Evolutionary conservation across 1,140 invertebrate genomes (phyloP), one percentile per base, ranked within the genome.

Genomic region (Drosophila nannoptera): DNA sequence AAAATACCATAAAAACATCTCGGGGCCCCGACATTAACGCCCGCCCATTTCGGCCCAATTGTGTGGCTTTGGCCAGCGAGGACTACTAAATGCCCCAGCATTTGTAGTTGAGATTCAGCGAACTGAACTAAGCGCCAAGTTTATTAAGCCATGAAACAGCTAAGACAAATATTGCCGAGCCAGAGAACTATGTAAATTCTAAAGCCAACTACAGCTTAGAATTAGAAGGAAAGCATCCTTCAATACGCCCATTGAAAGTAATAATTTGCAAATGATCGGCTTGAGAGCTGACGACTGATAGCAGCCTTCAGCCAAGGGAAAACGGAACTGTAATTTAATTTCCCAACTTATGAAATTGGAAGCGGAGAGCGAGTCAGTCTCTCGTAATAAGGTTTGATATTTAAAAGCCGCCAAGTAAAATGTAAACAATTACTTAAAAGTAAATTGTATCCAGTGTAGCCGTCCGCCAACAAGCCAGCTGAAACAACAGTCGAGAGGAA

Each of bases 301-400:
- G n/a, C n/a, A n/a, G 22, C 22, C 22, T 22, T 22, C 22, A n/a
- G 22, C 22, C 22, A 22, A 2, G 22, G 36, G 4, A 38, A 38
- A 9, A 38, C 36, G 7, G 8, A 11, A 74, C 74, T 78, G 77
- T 77, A 73, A 78, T 78, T 78, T 77, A 73, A 78, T 78, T 78
- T 78, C 73, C 65, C 70, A 40, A 56, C 49, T 66, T 60, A 73
- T 78, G 65, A 78, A 78, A 70, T 78, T 70, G 77, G 53, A 72
- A 77, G 61, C 48, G 66, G 12, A n/a, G 29, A 73, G 56, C 60
- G 56, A 65, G 61, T 61, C 73, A 77, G 70, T 74, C 58, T 56
- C 74, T 77, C 50, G 61, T 69, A 78, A 70, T 61, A 77, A 77
- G 40, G 45, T 56, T 45, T 56, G 43, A 73, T 73, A 74, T 73